These are phyloP conservation scores for Ataeniobius toweri DNA, from an alignment of 2,797 vertebrate species.

Conservation along the genomic window DNA sequence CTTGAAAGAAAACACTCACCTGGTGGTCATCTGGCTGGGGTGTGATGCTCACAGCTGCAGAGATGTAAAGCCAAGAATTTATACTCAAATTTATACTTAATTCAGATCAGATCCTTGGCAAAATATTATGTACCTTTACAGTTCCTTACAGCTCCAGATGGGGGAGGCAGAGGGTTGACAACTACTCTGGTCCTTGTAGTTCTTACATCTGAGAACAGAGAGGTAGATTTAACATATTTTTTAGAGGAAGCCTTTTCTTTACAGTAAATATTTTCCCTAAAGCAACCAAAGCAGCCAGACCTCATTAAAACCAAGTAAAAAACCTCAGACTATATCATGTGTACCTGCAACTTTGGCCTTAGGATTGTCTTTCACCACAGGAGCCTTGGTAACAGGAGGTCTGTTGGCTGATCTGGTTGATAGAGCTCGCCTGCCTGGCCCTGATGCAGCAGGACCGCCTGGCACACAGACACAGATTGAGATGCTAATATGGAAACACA, in stretches of 20 bases:
- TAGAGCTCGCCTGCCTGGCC: slow-evolving; percentile 30
- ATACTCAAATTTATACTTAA: neutral
- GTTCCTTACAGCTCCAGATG: slow-evolving; percentile 41
- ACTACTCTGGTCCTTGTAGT: slow-evolving; percentile 61
- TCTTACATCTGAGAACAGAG: slow-evolving; percentile 39
- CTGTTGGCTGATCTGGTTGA: slow-evolving; percentile 64
- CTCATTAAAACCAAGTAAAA: neutral
- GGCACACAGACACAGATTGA: slow-evolving; percentile 28
- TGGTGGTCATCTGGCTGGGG: slow-evolving; percentile 5
- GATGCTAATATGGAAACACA: slow-evolving; percentile 36
- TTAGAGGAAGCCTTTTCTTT: neutral
- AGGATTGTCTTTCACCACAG: slow-evolving; percentile 49
- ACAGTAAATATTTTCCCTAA: neutral
- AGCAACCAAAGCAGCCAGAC: neutral
- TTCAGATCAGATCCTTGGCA: neutral
- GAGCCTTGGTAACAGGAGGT: slow-evolving; percentile 41
- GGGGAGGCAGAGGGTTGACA: slow-evolving; percentile 36
- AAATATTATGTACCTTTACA: slow-evolving; percentile 49
- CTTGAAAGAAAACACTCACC: slow-evolving; percentile 31
- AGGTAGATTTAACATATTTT: slow-evolving; percentile 2
- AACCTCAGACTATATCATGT: neutral
- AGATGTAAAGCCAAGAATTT: neutral
- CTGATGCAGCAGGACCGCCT: slow-evolving; percentile 42
- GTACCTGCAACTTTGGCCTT: slow-evolving; percentile 66
- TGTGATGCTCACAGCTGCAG: slow-evolving; percentile 3